Evolutionary conservation across 1,140 invertebrate genomes (phyloP).

Genomic region (Bicyclus anynana): DNA sequence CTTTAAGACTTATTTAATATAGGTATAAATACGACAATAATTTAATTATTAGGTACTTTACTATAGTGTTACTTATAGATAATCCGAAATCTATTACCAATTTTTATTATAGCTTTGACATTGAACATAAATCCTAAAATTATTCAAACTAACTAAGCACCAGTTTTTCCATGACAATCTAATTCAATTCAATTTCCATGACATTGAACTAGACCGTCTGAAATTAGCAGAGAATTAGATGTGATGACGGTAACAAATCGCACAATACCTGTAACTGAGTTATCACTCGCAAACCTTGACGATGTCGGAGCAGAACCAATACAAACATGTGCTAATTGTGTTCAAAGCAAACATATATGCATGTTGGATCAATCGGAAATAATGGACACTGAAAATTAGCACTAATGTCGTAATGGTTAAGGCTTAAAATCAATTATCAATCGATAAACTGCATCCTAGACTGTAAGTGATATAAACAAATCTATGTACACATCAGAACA

Average conservation of each 20-base stretch:
- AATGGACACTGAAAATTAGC: neutral
- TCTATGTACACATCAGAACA: neutral
- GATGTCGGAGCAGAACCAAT: conserved; percentile 17
- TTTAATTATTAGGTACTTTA: too few species aligned
- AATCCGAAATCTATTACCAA: too few species aligned
- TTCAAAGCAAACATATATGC: conserved; percentile 12
- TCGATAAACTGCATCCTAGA: neutral
- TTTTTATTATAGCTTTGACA: too few species aligned
- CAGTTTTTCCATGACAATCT: too few species aligned
- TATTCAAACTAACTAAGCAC: too few species aligned
- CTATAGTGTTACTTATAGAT: too few species aligned
- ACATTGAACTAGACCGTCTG: conserved; percentile 16
- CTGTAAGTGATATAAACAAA: neutral
- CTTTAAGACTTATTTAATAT: too few species aligned
- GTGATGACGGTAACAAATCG: conserved; percentile 12
- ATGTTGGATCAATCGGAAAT: neutral
- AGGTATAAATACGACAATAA: too few species aligned
- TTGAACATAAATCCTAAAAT: too few species aligned
- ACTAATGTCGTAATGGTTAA: neutral
- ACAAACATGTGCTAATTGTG: conserved; percentile 30
- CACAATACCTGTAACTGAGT: conserved; percentile 24
- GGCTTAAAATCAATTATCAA: neutral
- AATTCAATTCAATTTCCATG: too few species aligned
- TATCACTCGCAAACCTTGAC: conserved; percentile 30
- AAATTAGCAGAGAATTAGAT: conserved; percentile 7